phyloP scores from a whole-genome alignment of 2,888 invertebrate species.

The Heliconius charithonia region DNA sequence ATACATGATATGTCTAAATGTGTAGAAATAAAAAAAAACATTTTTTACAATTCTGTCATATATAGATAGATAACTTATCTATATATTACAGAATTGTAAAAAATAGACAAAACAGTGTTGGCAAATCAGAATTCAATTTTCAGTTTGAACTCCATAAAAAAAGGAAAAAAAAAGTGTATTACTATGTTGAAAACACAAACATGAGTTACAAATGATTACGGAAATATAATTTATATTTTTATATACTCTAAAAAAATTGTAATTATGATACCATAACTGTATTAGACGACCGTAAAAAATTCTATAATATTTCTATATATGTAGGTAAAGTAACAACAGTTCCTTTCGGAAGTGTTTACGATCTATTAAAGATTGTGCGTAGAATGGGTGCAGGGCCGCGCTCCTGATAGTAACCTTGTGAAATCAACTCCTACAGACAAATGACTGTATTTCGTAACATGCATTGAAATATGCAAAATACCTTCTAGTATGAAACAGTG shows the following conservation, averaged over 20 bases:
- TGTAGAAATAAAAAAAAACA: too few relatives aligned
- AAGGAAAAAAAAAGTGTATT: too few relatives aligned
- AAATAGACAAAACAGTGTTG: too few relatives aligned
- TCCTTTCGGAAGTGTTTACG: slow-evolving; percentile 30
- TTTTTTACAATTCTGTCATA: too few relatives aligned
- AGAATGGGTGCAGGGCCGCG: slow-evolving; percentile 49
- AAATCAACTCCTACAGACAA: slow-evolving; percentile 57
- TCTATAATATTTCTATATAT: not conserved
- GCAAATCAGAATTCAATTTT: too few relatives aligned
- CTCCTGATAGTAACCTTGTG: slow-evolving; percentile 62
- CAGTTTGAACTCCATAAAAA: too few relatives aligned
- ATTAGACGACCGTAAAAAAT: slow-evolving; percentile 27
- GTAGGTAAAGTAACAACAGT: not conserved
- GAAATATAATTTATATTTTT: not conserved
- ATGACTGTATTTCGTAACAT: slow-evolving; percentile 35
- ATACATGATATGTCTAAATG: too few relatives aligned
- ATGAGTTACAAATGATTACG: too few relatives aligned
- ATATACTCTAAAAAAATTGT: not conserved
- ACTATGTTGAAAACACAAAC: too few relatives aligned
- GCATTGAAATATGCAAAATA: slow-evolving; percentile 17
- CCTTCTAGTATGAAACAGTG: slow-evolving; percentile 11
- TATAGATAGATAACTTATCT: too few relatives aligned
- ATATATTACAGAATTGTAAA: too few relatives aligned
- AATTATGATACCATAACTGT: slow-evolving; percentile 29
- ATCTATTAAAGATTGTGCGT: slow-evolving; percentile 25